Conservation (phyloP, 2,888 invertebrate genomes). For the Bombylius major region DNA sequence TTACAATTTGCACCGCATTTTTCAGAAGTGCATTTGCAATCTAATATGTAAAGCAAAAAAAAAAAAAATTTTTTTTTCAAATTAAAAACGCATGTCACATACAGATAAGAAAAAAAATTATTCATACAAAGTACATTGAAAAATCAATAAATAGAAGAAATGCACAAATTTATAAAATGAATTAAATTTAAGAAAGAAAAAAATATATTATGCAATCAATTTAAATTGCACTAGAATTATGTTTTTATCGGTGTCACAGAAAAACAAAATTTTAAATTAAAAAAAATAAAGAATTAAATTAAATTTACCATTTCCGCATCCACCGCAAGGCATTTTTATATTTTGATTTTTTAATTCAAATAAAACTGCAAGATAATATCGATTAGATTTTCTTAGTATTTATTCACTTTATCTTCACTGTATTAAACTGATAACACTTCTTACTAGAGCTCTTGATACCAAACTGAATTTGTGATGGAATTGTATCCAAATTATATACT, state of each 20-base stretch:
- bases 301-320: constrained; percentile 8
- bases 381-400: neutral
- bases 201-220: no score
- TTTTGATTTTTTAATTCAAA: neutral
- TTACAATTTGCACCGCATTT: constrained; percentile 29
- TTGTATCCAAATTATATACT: neutral
- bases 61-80: neutral
- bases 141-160: no score
- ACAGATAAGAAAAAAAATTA: neutral
- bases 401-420: neutral
- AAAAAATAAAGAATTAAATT: neutral
- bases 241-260: no score
- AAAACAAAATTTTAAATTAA: neutral
- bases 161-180: no score
- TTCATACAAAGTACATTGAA: no score
- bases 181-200: no score
- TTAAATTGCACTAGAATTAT: no score
- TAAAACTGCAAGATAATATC: no score
- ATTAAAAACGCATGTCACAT: neutral
- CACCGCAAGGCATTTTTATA: constrained; percentile 10
- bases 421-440: neutral
- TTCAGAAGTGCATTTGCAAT: constrained; percentile 28
- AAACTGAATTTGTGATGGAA: neutral
- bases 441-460: neutral
- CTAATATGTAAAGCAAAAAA: constrained; percentile 12